Conservation (phyloP, 2,797 vertebrate species). For the Rhinichthys osculus region DNA sequence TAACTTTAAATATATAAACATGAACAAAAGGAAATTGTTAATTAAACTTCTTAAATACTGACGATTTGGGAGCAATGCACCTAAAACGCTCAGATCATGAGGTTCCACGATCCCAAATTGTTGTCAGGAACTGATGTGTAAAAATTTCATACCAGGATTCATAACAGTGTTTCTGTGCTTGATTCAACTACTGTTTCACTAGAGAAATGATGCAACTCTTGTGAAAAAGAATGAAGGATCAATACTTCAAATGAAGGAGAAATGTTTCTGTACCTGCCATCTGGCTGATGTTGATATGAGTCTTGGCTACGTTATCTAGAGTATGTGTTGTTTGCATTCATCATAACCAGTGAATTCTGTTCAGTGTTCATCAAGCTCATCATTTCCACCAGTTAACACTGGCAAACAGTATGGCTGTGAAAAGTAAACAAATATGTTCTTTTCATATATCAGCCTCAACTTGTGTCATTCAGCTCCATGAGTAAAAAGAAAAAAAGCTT, state of each 20-base stretch:
- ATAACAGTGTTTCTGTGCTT: background rate
- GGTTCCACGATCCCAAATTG: background rate
- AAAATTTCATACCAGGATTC: background rate
- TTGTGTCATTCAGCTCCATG: background rate
- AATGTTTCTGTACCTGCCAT: conserved; percentile 20
- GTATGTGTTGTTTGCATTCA: background rate
- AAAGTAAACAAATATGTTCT: background rate
- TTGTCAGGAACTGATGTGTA: background rate
- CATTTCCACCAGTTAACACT: background rate
- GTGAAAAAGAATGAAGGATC: conserved; percentile 15
- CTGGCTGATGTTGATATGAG: conserved; percentile 14
- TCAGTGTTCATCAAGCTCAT: conserved; percentile 1
- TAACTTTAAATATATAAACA: background rate
- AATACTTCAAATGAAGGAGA: conserved; percentile 16
- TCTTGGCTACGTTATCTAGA: background rate
- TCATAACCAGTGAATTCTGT: background rate
- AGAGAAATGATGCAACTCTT: conserved; percentile 9
- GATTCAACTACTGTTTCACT: conserved; percentile 2
- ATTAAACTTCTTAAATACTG: background rate
- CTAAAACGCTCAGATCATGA: background rate
- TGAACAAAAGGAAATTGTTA: background rate
- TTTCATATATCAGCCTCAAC: no score
- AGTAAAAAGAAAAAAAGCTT: background rate
- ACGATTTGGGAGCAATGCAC: background rate
- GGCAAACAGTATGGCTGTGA: background rate